Evolutionary conservation across 2,113 vertebrate species (phyloP).

Genomic region (Mus spicilegus): DNA sequence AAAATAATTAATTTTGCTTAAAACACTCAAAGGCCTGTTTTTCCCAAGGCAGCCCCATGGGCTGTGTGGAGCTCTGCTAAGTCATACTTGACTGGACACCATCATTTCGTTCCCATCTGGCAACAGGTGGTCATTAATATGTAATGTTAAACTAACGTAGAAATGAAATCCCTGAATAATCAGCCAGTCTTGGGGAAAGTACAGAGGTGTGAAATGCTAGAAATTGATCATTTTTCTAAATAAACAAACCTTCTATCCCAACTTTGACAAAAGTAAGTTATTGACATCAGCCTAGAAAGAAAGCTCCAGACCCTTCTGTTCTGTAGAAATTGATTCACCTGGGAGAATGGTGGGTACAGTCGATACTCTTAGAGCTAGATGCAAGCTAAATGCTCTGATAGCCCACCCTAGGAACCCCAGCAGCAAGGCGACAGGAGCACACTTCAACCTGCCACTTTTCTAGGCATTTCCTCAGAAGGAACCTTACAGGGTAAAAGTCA

Average conservation of each 20-base stretch:
- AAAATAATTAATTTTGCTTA: constrained; percentile 75
- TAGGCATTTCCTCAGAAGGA: not conserved
- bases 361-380: not conserved
- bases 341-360: not conserved
- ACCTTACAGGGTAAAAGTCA: not conserved
- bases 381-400: not conserved
- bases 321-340: constrained; percentile 20
- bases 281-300: not conserved
- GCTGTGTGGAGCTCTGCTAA: not conserved
- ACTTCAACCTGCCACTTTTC: not conserved
- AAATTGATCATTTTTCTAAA: constrained; percentile 72
- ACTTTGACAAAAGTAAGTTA: constrained; percentile 25
- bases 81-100: constrained; percentile 65
- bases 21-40: constrained; percentile 58
- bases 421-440: not conserved
- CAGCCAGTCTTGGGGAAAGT: constrained; percentile 59
- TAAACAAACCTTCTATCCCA: constrained; percentile 30
- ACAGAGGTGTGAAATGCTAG: constrained; percentile 60
- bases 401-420: accelerated
- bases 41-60: not conserved
- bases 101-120: constrained; percentile 41
- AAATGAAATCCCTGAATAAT: constrained; percentile 72
- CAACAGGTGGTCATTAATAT: constrained; percentile 73
- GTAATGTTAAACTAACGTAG: constrained; percentile 62
- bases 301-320: not conserved